Evolutionary conservation across 2,113 vertebrate species (phyloP), one percentile per base, ranked within the genome.

Genomic region (Chaetodon auriga): DNA sequence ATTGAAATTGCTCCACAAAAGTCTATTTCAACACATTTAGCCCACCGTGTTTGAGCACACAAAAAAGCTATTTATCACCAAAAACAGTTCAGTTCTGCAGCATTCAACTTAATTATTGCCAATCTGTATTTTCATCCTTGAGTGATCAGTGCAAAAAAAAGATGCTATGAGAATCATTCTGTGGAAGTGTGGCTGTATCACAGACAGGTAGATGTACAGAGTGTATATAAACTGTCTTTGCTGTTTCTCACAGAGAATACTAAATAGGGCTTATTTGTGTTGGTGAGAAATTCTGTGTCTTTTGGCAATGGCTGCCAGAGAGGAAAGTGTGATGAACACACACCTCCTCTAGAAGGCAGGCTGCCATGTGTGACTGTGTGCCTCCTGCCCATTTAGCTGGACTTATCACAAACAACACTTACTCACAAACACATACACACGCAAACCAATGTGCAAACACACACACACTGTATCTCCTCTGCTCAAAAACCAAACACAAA

Each of bases 251-350:
- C 36, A 48, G 12, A 62, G 64, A 75, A 80, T 73, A 81, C 62
- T 64, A 77, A 90, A 75, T 16, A 61, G 70, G 46, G 75, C 45
- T 55, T 80, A 73, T 68, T 69, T 86, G 19, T 86, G 74, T 73
- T 63, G 53, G 76, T 84, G 78, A 80, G 53, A 87, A 85, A 80
- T 75, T 66, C 35, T 53, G 48, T 12, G 8, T 75, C 16, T 80
- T 80, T 79, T 87, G 83, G 49, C 83, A 68, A 36, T 5, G 38
- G 62, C 41, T 74, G 54, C 75, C 6, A 7, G 23, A 83, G 80
- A 80, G 74, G 61, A 82, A 64, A 81, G 75, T 88, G 89, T 89
- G 91, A 91, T 19, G n/a, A 83, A 85, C 84, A 83, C 75, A 83
- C 82, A 82, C 35, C 81, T 86, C 82, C 73, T 81, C 64, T 88